Base-by-base conservation (phyloP, 2,113 vertebrate genomes). In the Chionodraco myersi region DNA sequence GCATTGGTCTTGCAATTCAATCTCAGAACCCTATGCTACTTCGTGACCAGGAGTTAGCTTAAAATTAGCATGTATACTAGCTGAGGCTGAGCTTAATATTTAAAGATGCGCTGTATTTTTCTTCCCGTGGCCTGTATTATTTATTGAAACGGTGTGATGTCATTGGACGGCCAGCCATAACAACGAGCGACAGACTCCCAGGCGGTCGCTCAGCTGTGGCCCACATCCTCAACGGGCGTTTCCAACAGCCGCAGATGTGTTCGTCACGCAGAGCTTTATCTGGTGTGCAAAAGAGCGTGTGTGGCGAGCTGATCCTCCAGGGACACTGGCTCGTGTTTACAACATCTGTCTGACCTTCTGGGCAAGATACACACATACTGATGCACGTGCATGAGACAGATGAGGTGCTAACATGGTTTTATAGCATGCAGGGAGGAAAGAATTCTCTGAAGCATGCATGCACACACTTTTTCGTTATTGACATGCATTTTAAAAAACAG, bases 101-200 rank as follows among this genome's bases (percentile, higher is more conserved):
- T 88, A 79, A 92, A 89, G 83, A 90, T 72, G 60, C 84, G 1
- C 61, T 52, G 62, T 65, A 64, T 85, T 91, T 88, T 88, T 85
- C 64, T 83, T 34, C 26, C 68, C 53, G 21, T 54, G 83, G 18
- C 60, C 71, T 54, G 18, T 86, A 90, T 84, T 30, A 80, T 77
- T 86, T 83, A 83, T 90, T 80, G 63, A 85, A 88, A 74, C 9
- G 34, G 3, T 5, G 16, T 64, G 2, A 30, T 72, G 69, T 58
- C 78, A 76, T 71, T 72, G 76, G 65, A 62, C n/a, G 51, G 72
- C 62, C 60, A 51, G 77, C 66, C 74, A 15, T 88, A 88, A 88
- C 89, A 69, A 54, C 69, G 87, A 83, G 61, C 23, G 85, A 85
- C 77, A 65, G 49, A 69, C 44, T 86, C 85, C 80, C 83, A 5